These are phyloP conservation scores for Phoxinus phoxinus DNA, from an alignment of 2,113 vertebrate species.

Conservation along the genomic window DNA sequence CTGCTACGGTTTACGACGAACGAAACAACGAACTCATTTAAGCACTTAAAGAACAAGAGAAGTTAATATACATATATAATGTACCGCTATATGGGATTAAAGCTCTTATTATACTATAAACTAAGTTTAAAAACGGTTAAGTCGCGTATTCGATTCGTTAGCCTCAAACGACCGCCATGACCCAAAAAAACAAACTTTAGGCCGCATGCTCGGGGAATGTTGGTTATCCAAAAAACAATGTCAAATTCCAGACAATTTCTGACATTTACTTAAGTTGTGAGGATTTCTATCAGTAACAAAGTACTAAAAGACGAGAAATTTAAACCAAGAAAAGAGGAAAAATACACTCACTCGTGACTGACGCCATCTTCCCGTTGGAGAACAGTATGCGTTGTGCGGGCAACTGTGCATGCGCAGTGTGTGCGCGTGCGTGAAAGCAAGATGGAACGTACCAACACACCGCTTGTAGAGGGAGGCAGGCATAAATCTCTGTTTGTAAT, in stretches of 20 bases:
- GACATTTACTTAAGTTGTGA: background rate
- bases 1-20: background rate
- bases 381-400: background rate
- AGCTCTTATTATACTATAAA: background rate
- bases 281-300: background rate
- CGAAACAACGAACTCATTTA: background rate
- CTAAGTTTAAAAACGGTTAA: background rate
- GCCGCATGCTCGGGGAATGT: background rate
- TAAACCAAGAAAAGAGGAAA: background rate
- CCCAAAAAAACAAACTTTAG: slow-evolving; percentile 28
- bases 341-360: slow-evolving; percentile 71
- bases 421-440: background rate
- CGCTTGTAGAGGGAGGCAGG: background rate
- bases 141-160: background rate
- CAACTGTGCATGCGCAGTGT: background rate
- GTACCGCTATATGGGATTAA: too few species aligned
- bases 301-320: background rate
- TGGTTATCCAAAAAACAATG: background rate
- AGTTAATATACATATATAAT: background rate
- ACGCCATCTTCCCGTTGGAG: slow-evolving; percentile 72
- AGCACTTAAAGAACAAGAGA: background rate
- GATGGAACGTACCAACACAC: slow-evolving; percentile 11
- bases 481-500: background rate
- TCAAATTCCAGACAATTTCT: too few species aligned
- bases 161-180: slow-evolving; percentile 16